Base-by-base conservation (phyloP, 1,140 invertebrate genomes). In the Drosophila kepulauana region DNA sequence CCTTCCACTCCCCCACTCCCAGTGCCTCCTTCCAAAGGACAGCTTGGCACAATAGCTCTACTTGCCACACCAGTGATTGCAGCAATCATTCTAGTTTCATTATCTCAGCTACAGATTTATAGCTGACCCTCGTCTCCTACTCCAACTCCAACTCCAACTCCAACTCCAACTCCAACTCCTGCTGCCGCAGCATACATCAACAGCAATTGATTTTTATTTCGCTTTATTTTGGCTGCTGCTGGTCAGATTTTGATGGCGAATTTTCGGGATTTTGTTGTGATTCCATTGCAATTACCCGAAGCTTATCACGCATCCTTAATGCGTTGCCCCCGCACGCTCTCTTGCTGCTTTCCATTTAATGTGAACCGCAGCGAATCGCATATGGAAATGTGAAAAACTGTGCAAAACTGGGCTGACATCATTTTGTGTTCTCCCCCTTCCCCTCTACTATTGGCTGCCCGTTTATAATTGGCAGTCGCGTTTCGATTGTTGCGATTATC, bases 81-180 rank as follows among this genome's bases (percentile, higher is more conserved):
- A 56, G 86, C 90, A 91, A 91, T 91, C 91, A 91, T 91, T 91
- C 91, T 91, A 91, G 91, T 91, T 91, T 91, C 91, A 91, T 91
- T 91, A 91, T 79, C 87, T 91, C 56, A 56, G 76, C 82, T 72
- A 56, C 86, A 87, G 87, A 90, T 89, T 89, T 89, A 89, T 89
- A 28, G 67, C 63, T 30, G 30, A 16, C 43, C 43, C 43, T 61
- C 45, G 30, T 13, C 57, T 25, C 45, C 33, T 3, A 7, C 45
- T 48, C 5, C 56, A 10, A 25, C 3, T 4, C 5, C 56, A 16
- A 3, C 1, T 1, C 11, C 38, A 49, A 33, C 49, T 33, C 54
- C 43, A 10, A 25, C 3, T 4, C 5, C 56, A 16, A 3, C 1
- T 1, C 11, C 38, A 49, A 33, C 49, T 33, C 54, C 43, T 54